Evolutionary conservation across 37 sponge, comb jelly and placozoan species (phyloP), one percentile per base, ranked within the genome.

Genomic region (Corticium candelabrum): DNA sequence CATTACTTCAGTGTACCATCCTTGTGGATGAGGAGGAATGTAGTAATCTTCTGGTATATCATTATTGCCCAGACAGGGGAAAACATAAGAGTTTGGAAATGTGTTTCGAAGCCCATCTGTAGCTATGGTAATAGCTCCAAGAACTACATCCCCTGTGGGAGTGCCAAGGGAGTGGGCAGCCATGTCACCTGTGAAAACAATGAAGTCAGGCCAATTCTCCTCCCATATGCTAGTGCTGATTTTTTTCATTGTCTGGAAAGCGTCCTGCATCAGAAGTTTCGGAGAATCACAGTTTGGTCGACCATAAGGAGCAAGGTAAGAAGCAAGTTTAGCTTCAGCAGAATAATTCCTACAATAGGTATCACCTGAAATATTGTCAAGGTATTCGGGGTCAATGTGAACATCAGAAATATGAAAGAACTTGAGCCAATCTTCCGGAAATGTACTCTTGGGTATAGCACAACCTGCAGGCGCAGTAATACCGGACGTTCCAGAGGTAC

Each of bases 361-460:
- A 11, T 11, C 15, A 11, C 15, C 62, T 50, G 62, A 11, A 27
- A 50, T 21, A 21, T 50, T 50, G 62, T 11, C 15, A 21, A 27
- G 15, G 86, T 96, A 93, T 74, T 89, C 89, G 3, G 83, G 91
- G 82, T 92, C 92, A 15, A 93, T 76, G 77, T 93, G 90, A 0
- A 87, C 85, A 67, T 96, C 94, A 81, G 89, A 90, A 75, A 50
- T 11, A 21, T 50, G 62, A 50, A 27, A 50, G 62, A 50, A 50
- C 15, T 21, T 11, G 21, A 50, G 11, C 62, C 62, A 50, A 50
- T 50, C 62, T 50, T 50, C 21, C 62, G 62, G 62, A 50, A 50
- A 50, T 27, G 11, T 50, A 21, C 11, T 21, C 21, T 50, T 50
- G n/a, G n/a, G n/a, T n/a, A n/a, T n/a, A n/a, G n/a, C n/a, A n/a